A percentile compares a stretch with the other conserved stretches of the same genome.
These are phyloP conservation scores for Halcyon leucocephala DNA, from an alignment of 2,797 vertebrate genomes.

Conservation along the genomic window DNA sequence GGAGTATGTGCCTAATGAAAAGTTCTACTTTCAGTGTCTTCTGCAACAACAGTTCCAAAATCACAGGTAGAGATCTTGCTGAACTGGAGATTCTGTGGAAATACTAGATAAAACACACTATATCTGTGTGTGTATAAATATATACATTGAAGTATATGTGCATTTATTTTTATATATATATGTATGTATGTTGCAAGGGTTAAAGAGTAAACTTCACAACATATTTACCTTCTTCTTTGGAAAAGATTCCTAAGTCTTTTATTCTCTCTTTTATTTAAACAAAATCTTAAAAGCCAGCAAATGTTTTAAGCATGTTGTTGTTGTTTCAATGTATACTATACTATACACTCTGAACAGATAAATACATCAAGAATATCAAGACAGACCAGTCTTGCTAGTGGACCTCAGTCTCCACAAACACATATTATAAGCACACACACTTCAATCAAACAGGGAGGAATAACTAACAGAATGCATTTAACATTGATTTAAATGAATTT, in stretches of 20 bases:
- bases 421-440: background rate
- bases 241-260: background rate
- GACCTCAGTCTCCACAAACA: background rate
- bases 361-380: background rate
- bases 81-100: background rate
- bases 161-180: too few relatives aligned
- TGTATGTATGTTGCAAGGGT: background rate
- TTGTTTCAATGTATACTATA: background rate
- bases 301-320: background rate
- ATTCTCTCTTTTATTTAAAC: background rate
- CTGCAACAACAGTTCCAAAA: background rate
- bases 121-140: background rate
- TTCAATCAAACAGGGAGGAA: background rate
- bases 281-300: background rate
- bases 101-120: background rate
- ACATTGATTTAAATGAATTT: background rate
- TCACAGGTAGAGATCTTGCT: background rate
- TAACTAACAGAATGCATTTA: background rate
- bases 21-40: background rate
- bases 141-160: background rate
- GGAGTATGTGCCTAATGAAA: background rate
- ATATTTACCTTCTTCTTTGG: background rate
- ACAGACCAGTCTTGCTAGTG: background rate
- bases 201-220: background rate
- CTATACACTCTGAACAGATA: background rate